phyloP scores from a whole-genome alignment of 1,140 invertebrate species.

The Dendroctonus valens region DNA sequence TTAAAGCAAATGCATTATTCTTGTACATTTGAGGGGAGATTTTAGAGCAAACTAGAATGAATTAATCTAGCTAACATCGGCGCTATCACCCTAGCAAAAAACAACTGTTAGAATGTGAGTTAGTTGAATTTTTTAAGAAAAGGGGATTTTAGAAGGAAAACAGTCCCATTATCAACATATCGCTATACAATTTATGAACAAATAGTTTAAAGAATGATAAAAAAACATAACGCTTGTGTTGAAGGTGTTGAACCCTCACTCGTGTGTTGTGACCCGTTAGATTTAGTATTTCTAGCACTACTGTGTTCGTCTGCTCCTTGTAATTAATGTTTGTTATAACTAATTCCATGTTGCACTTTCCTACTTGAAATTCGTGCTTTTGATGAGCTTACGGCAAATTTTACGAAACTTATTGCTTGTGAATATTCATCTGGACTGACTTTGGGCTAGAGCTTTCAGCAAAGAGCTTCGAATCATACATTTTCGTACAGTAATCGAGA shows the following conservation, averaged over 20 bases:
- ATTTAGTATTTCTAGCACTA: constrained; percentile 43
- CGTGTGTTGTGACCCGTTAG: constrained; percentile 49
- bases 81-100: no score
- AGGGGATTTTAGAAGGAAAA: constrained; percentile 1
- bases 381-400: not conserved
- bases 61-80: no score
- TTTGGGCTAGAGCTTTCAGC: not conserved
- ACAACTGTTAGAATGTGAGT: no score
- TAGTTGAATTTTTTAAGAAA: no score
- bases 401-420: not conserved
- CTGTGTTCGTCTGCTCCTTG: constrained; percentile 46
- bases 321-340: constrained; percentile 36
- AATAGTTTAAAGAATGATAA: constrained; percentile 6
- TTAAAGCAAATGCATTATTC: no score
- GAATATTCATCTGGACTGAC: no score
- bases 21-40: no score
- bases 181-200: constrained; percentile 7
- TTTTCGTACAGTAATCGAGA: not conserved
- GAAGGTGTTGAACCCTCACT: constrained; percentile 43
- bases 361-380: constrained; percentile 18
- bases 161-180: constrained; percentile 14
- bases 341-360: constrained; percentile 25
- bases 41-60: no score
- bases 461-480: not conserved
- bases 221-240: constrained; percentile 33